Evolutionary conservation across 2,113 vertebrate species (phyloP).

Genomic region (Osmerus mordax): DNA sequence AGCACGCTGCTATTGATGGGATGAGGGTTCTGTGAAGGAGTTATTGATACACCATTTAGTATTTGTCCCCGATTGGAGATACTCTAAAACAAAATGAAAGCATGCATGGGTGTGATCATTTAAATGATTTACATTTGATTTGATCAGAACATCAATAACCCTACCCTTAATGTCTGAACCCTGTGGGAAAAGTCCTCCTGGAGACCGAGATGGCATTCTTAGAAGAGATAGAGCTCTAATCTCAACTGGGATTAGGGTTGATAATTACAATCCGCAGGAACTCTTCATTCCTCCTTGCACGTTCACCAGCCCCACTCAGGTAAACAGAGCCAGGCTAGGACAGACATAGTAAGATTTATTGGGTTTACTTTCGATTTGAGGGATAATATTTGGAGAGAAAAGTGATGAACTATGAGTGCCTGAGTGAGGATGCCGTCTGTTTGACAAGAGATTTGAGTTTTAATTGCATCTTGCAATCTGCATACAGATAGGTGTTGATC

Average conservation of each 20-base stretch:
- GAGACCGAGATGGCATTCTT: too few relatives aligned
- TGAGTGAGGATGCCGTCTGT: slow-evolving; percentile 55
- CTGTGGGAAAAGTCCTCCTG: too few relatives aligned
- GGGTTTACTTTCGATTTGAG: slow-evolving; percentile 75
- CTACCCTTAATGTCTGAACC: too few relatives aligned
- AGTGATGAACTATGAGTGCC: slow-evolving; percentile 49
- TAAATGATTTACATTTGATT: too few relatives aligned
- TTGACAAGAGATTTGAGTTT: slow-evolving; percentile 70
- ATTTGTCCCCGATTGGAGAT: too few relatives aligned
- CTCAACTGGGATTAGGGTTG: background rate
- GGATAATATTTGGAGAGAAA: slow-evolving; percentile 69
- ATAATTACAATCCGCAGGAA: background rate
- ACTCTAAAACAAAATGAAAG: too few relatives aligned
- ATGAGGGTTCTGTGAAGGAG: too few relatives aligned
- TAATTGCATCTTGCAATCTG: slow-evolving; percentile 67
- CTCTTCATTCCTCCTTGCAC: slow-evolving; percentile 6
- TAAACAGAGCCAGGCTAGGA: slow-evolving; percentile 31
- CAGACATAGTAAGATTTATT: slow-evolving; percentile 58
- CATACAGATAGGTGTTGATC: slow-evolving; percentile 53
- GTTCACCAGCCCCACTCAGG: slow-evolving; percentile 22
- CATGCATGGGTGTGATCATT: too few relatives aligned
- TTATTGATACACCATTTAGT: too few relatives aligned
- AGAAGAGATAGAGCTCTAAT: too few relatives aligned
- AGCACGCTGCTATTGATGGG: too few relatives aligned
- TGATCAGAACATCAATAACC: too few relatives aligned